Base-by-base conservation (phyloP, 64 coral and sea anemone genomes). In the Porites lutea region DNA sequence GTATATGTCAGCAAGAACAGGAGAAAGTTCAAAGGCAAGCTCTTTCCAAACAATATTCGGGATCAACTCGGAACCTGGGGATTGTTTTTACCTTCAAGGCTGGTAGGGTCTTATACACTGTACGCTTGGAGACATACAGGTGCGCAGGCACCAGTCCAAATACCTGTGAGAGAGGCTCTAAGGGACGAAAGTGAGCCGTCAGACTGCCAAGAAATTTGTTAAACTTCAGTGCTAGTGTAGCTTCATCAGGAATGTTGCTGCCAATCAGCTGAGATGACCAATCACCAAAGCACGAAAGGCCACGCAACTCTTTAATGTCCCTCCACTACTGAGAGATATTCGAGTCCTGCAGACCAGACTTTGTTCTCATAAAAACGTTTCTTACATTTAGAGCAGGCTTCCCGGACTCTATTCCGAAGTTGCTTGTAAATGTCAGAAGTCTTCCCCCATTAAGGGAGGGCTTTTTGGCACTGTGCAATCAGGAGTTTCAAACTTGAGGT, bases 301-400 rank as follows among this genome's bases (percentile, higher is more conserved):
- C 72, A 6, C 87, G 70, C n/a, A 78, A 45, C 77, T 89, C 37
- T 65, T 89, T 79, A 13, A 80, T 86, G 49, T 86, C 82, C 50
- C 68, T 86, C 82, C 27, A 86, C 82, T 62, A 86, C 4, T 48
- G 59, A 48, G 60, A 61, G 15, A 13, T 90, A 20, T 90, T 90
- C 19, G 75, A 80, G 15, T 68, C 3, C 70, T 90, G 75, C 5
- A 90, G 76, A 13, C 20, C 43, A 20, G 76, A 79, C 76, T 18
- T 79, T 90, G 62, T 81, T 90, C 37, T 90, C 15, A 53, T 70
- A 82, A 49, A 80, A 90, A 2, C 75, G 0, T 90, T 81, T 81
- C 54, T 80, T 90, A 70, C 44, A 79, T 13, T 8, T 47, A 12
- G 59, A 48, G 65, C 88, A 90, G 48, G 49, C 62, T 62, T 22